phyloP scores from a whole-genome alignment of 2,888 invertebrate species.

The Apodemia mormo region DNA sequence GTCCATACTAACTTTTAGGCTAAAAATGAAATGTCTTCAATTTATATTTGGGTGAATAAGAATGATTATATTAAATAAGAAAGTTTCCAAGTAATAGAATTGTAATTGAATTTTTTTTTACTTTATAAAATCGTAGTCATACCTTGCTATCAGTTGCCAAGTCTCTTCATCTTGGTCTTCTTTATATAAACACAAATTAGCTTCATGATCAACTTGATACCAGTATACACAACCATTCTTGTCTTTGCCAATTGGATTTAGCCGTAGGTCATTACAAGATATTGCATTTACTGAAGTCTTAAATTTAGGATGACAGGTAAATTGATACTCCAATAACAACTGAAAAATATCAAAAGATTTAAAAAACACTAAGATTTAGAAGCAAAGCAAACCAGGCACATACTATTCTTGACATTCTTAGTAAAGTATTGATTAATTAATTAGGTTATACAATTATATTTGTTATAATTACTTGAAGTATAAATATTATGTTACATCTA shows the following conservation, averaged over 20 bases:
- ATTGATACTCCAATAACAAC: slow-evolving; percentile 96
- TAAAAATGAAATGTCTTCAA: too few species aligned
- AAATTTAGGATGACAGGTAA: slow-evolving; percentile 96
- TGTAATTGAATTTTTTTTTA: too few species aligned
- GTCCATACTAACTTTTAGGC: too few species aligned
- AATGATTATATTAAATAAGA: too few species aligned
- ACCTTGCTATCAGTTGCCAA: slow-evolving; percentile 96
- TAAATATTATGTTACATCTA: too few species aligned
- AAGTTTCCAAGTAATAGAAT: too few species aligned
- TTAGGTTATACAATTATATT: too few species aligned
- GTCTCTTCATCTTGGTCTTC: slow-evolving; percentile 98
- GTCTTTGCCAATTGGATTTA: slow-evolving; percentile 95
- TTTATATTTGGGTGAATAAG: too few species aligned
- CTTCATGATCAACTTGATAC: slow-evolving; percentile 93
- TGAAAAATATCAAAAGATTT: slow-evolving; percentile 59
- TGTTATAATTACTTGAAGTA: too few species aligned
- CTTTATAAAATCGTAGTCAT: slow-evolving; percentile 1
- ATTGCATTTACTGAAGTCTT: slow-evolving; percentile 92
- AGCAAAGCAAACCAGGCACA: too few species aligned
- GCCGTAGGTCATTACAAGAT: slow-evolving; percentile 89
- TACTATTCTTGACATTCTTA: too few species aligned
- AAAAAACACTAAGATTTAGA: background rate
- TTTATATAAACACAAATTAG: slow-evolving; percentile 94
- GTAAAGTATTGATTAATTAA: too few species aligned
- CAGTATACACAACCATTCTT: slow-evolving; percentile 95